Percentiles rank a stretch among this genome's conserved stretches.
Evolutionary conservation across 30 jellyfish, hydroid and myxozoan species (phyloP).

Genomic region (Nemopilema nomurai): DNA sequence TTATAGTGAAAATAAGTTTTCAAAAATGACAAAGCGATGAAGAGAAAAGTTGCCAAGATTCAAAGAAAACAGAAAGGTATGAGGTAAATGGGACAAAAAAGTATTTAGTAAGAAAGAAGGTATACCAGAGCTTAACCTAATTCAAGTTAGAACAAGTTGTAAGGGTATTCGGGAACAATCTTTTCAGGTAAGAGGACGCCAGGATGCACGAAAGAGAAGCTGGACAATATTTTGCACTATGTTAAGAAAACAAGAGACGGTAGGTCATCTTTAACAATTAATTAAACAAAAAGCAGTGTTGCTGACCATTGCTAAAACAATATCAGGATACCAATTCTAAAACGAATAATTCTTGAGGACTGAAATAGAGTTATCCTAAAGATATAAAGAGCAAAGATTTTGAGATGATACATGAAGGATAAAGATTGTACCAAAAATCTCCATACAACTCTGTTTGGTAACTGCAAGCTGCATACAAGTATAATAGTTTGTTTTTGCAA

Average conservation of each 20-base stretch:
- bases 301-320: neutral
- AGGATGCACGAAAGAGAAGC: conserved; percentile 8
- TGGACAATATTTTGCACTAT: conserved; percentile 15
- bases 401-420: too few relatives aligned
- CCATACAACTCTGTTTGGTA: neutral
- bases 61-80: too few relatives aligned
- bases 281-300: too few relatives aligned
- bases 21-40: too few relatives aligned
- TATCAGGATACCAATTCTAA: neutral
- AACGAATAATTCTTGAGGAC: too few relatives aligned
- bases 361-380: too few relatives aligned
- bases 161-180: neutral
- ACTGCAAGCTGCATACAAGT: neutral
- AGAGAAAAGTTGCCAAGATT: too few relatives aligned
- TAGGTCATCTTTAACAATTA: neutral
- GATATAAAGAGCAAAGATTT: too few relatives aligned
- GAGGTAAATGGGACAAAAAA: too few relatives aligned
- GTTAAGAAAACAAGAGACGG: conserved; percentile 35
- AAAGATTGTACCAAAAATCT: neutral
- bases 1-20: too few relatives aligned
- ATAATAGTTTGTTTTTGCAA: neutral
- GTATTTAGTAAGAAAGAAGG: neutral
- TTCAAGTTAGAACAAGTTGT: neutral
- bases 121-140: neutral
- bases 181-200: neutral